A percentile compares a stretch with the other conserved stretches of the same genome.
These are phyloP conservation scores for Leptoclinus maculatus DNA, from an alignment of 2,797 vertebrate species.

Conservation along the genomic window DNA sequence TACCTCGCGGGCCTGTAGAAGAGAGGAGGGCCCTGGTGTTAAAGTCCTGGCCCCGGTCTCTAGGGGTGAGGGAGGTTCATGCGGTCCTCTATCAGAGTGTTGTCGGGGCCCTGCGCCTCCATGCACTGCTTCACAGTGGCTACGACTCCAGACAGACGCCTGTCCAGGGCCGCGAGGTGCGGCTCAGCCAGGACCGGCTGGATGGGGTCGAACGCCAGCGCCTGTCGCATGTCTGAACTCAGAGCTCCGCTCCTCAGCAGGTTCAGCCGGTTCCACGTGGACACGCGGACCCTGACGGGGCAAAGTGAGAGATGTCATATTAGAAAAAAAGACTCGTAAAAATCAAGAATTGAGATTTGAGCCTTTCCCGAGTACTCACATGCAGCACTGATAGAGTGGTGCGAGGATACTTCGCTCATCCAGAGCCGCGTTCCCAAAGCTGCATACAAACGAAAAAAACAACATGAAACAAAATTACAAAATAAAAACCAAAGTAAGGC, in stretches of 20 bases:
- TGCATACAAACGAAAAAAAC: constrained; percentile 63
- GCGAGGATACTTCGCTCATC: constrained; percentile 98
- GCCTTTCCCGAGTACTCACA: constrained; percentile 87
- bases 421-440: constrained; percentile 95
- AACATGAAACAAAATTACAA: not conserved
- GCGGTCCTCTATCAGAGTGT: constrained; percentile 95
- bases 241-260: constrained; percentile 90
- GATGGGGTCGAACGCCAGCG: constrained; percentile 91
- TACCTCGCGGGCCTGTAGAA: not conserved
- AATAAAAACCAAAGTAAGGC: not conserved
- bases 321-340: not conserved
- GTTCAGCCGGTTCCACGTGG: constrained; percentile 96
- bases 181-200: constrained; percentile 88
- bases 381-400: constrained; percentile 99
- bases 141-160: constrained; percentile 90
- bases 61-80: constrained; percentile 97
- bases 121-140: constrained; percentile 95
- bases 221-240: constrained; percentile 91
- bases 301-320: not conserved
- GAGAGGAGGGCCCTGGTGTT: not conserved
- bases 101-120: constrained; percentile 92
- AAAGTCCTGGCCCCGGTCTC: not conserved
- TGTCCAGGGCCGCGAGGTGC: constrained; percentile 92
- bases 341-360: not conserved
- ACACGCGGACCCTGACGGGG: constrained; percentile 90